phyloP scores from a whole-genome alignment of 2,113 vertebrate species.

The Trematocara variabile region DNA sequence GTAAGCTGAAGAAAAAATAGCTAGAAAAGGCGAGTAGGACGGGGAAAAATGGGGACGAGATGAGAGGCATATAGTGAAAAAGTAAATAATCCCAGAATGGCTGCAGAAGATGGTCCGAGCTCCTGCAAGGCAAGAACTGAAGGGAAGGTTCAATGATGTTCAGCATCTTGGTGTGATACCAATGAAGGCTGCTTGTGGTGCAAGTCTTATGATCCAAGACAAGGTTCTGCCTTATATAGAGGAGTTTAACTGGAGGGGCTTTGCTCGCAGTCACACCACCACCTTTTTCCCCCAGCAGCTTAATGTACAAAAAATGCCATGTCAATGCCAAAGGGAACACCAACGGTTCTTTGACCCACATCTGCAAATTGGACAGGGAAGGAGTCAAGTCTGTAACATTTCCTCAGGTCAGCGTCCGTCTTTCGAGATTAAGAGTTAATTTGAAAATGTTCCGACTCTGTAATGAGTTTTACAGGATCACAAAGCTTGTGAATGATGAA shows the following conservation, averaged over 20 bases:
- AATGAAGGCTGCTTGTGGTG: background rate
- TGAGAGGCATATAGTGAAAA: conserved; percentile 39
- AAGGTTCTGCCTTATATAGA: conserved; percentile 40
- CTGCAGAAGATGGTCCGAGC: conserved; percentile 53
- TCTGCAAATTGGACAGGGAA: background rate
- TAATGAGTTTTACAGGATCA: background rate
- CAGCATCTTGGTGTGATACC: conserved; percentile 29
- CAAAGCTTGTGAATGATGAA: background rate
- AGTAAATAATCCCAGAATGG: conserved; percentile 66
- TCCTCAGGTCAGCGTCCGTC: background rate
- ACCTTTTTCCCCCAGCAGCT: background rate
- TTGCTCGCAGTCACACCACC: background rate
- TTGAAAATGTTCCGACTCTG: background rate
- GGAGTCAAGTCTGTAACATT: background rate
- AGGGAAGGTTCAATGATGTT: conserved; percentile 36
- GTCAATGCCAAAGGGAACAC: background rate
- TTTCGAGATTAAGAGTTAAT: background rate
- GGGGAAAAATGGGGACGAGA: conserved; percentile 63
- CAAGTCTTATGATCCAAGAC: background rate
- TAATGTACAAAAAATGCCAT: background rate
- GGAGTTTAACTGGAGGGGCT: background rate
- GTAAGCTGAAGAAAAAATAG: conserved; percentile 61
- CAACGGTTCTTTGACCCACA: background rate
- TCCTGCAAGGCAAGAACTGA: background rate
- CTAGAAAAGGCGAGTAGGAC: conserved; percentile 62